Conservation (phyloP, 2,888 invertebrate genomes). For the Hipparchia sbordonii region DNA sequence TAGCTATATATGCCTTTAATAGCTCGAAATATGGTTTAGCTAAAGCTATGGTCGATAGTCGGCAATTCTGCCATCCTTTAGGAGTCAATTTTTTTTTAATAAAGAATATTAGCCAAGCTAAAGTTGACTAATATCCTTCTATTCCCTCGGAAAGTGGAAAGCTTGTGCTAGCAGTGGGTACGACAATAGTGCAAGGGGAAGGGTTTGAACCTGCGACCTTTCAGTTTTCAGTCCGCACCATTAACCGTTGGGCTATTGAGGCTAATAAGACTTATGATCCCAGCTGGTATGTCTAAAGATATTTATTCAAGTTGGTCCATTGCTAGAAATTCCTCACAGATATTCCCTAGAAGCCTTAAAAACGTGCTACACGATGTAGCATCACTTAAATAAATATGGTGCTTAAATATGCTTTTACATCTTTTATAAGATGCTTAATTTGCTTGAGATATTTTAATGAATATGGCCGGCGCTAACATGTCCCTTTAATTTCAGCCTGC, state of each 20-base stretch:
- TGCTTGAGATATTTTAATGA: slow-evolving; percentile 53
- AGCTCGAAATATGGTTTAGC: too few species aligned
- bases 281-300: background rate
- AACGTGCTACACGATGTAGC: slow-evolving; percentile 22
- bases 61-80: too few species aligned
- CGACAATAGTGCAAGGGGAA: too few species aligned
- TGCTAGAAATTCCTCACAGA: slow-evolving; percentile 1
- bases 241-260: too few species aligned
- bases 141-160: too few species aligned
- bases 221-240: too few species aligned
- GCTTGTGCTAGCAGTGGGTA: too few species aligned
- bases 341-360: slow-evolving; percentile 25
- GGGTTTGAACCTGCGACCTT: too few species aligned
- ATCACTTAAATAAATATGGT: slow-evolving; percentile 26
- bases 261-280: background rate
- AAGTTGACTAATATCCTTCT: too few species aligned
- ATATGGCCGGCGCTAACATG: slow-evolving; percentile 36
- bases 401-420: slow-evolving; percentile 29
- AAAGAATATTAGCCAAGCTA: too few species aligned
- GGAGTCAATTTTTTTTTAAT: background rate
- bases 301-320: background rate
- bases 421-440: slow-evolving; percentile 41
- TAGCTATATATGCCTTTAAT: too few species aligned
- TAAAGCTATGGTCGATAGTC: too few species aligned
- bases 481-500: slow-evolving; percentile 40